Evolutionary conservation across 2,113 vertebrate genomes (phyloP).

Genomic region (Mus pahari): DNA sequence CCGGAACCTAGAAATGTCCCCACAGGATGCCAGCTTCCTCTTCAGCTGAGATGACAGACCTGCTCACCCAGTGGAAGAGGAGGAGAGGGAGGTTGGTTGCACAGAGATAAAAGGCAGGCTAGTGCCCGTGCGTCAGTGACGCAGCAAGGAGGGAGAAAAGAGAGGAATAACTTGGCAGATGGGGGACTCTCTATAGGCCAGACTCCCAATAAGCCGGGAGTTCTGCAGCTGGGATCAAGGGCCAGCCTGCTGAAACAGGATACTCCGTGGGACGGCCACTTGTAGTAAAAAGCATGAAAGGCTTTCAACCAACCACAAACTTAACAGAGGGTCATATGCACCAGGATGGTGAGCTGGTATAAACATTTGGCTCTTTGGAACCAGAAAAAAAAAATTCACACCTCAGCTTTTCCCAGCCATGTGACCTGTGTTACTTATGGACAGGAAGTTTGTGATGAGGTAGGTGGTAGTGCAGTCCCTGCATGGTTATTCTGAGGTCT

Average conservation of each 20-base stretch:
- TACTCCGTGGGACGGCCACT: background rate
- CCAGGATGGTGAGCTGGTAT: accelerated
- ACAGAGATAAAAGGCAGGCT: background rate
- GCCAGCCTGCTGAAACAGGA: background rate
- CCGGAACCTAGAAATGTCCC: background rate
- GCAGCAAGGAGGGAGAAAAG: background rate
- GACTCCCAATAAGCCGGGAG: background rate
- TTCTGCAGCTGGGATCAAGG: background rate
- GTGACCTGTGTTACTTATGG: background rate
- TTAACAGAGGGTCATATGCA: background rate
- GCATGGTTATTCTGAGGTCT: background rate
- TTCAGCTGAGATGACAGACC: background rate
- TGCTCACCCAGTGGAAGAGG: background rate
- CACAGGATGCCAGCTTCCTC: too few species aligned
- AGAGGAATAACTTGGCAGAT: background rate
- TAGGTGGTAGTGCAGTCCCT: background rate
- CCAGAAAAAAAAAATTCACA: background rate
- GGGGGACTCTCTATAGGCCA: background rate
- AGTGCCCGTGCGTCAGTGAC: background rate
- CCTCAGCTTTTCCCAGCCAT: background rate
- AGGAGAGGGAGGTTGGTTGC: background rate
- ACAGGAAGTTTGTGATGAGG: background rate
- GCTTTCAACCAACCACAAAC: background rate
- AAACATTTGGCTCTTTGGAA: background rate
- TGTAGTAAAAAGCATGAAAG: background rate